Conservation (phyloP, 2,113 vertebrate species). For the Urocynchramus pylzowi region DNA sequence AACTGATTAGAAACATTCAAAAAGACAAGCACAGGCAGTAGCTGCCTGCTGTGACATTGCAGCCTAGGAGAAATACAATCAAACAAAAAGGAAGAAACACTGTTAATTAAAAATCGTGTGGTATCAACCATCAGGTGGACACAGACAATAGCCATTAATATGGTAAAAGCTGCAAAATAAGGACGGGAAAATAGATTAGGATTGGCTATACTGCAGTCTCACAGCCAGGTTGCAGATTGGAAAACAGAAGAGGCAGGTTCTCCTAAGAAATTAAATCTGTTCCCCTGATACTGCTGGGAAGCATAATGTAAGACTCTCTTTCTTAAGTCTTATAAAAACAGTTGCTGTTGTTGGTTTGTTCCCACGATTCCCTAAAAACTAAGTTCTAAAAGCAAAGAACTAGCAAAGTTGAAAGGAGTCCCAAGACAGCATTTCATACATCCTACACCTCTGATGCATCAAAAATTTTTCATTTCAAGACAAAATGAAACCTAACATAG, state of each 20-base stretch:
- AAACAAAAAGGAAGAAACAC: neutral
- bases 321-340: neutral
- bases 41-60: neutral
- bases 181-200: neutral
- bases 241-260: neutral
- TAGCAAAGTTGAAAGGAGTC: neutral
- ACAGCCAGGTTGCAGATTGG: neutral
- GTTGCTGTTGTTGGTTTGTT: neutral
- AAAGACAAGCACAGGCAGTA: neutral
- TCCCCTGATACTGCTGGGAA: neutral
- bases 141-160: neutral
- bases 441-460: neutral
- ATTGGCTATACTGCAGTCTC: neutral
- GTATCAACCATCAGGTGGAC: neutral
- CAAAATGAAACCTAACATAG: neutral
- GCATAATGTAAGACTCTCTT: neutral
- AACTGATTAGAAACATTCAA: neutral
- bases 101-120: neutral
- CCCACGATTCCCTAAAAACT: accelerated
- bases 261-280: neutral
- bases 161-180: neutral
- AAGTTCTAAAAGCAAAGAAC: neutral
- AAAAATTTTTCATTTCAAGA: neutral
- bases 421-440: neutral
- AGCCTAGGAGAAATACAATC: neutral